Conservation (phyloP, 2,888 invertebrate species). For the Diabrotica balteata region DNA sequence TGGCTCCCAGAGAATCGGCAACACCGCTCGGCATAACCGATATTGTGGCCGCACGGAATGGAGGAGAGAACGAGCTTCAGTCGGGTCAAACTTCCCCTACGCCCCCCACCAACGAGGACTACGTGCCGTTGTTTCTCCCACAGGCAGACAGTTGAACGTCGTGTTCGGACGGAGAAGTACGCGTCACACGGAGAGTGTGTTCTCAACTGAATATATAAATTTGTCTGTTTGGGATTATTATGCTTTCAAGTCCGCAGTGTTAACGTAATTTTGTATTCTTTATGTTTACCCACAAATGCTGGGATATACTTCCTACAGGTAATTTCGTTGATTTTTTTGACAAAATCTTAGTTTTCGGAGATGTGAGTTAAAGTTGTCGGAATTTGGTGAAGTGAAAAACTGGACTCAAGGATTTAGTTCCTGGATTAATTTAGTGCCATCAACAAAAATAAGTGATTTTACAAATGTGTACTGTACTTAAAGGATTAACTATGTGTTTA, state of each 20-base stretch:
- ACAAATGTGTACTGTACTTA: background rate
- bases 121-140: conserved; percentile 70
- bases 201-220: conserved; percentile 25
- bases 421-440: background rate
- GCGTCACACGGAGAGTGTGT: conserved; percentile 28
- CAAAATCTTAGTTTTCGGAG: conserved; percentile 8
- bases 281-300: conserved; percentile 70
- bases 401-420: background rate
- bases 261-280: conserved; percentile 52
- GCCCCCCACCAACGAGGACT: conserved; percentile 60
- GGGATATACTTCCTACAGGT: conserved; percentile 74
- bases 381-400: conserved; percentile 14
- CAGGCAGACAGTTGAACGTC: conserved; percentile 60
- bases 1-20: conserved; percentile 45
- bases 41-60: conserved; percentile 63
- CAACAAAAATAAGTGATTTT: background rate
- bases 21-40: conserved; percentile 61
- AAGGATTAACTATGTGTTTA: background rate
- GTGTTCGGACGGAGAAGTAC: conserved; percentile 47
- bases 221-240: conserved; percentile 30
- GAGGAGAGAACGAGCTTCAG: conserved; percentile 59
- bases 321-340: conserved; percentile 42
- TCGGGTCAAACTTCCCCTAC: conserved; percentile 65
- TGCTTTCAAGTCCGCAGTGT: conserved; percentile 43
- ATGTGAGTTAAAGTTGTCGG: conserved; percentile 22